Evolutionary conservation across 1,140 invertebrate species (phyloP).

Genomic region (Magallana gigas): DNA sequence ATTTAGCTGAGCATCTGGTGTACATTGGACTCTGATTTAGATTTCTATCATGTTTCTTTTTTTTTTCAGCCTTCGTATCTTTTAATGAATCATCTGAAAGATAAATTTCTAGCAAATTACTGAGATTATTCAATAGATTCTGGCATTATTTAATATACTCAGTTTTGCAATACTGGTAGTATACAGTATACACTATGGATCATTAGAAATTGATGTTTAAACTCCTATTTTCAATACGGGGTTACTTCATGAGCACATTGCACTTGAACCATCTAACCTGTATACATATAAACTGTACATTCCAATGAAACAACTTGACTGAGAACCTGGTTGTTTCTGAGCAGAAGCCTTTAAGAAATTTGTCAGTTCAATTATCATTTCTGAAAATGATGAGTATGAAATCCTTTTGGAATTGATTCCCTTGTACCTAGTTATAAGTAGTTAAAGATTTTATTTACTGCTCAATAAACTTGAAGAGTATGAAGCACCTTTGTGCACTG

Average conservation of each 20-base stretch:
- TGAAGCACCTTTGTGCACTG: conserved; percentile 21
- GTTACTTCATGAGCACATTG: no score
- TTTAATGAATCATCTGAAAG: not conserved
- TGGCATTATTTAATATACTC: not conserved
- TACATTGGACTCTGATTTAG: not conserved
- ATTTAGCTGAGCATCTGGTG: not conserved
- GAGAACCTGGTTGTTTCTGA: not conserved
- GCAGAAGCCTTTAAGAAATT: not conserved
- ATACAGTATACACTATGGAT: no score
- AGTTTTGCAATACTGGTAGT: not conserved
- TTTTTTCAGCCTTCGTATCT: not conserved
- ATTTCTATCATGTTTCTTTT: not conserved
- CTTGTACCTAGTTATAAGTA: not conserved
- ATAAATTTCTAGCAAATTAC: no score
- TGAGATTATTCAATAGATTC: no score
- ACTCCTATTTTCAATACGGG: no score
- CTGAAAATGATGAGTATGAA: conserved; percentile 10
- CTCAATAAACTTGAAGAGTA: conserved; percentile 9
- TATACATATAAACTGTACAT: not conserved
- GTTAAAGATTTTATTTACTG: not conserved
- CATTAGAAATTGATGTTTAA: no score
- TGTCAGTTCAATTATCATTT: conserved; percentile 21
- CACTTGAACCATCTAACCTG: not conserved
- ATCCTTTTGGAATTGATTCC: not conserved
- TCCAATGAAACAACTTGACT: not conserved